phyloP scores from a whole-genome alignment of 2,888 invertebrate species.

The Agrochola lota region DNA sequence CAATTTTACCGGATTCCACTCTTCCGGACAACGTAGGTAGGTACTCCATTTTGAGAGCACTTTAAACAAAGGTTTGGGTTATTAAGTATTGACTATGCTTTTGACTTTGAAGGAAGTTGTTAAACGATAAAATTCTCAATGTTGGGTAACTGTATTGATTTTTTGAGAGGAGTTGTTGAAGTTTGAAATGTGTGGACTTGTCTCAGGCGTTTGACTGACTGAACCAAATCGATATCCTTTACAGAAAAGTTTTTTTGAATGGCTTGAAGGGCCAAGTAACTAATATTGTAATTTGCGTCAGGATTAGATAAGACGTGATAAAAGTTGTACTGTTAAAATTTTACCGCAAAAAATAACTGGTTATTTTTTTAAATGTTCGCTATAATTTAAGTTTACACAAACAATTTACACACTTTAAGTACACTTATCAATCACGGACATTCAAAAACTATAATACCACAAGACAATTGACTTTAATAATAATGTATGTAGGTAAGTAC shows the following conservation, averaged over 20 bases:
- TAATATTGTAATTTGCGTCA: not conserved
- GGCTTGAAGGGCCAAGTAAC: not conserved
- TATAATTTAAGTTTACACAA: not conserved
- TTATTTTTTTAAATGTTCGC: not conserved
- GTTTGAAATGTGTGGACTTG: constrained; percentile 5
- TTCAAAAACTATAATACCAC: constrained; percentile 14
- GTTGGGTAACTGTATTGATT: constrained; percentile 27
- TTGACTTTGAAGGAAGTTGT: constrained; percentile 60
- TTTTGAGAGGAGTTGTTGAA: not conserved
- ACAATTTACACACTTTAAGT: constrained; percentile 7
- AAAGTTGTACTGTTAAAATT: not conserved
- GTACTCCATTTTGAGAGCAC: constrained; percentile 65
- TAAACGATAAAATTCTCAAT: constrained; percentile 51
- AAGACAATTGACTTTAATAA: constrained; percentile 20
- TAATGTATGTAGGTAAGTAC: constrained; percentile 8
- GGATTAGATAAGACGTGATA: not conserved
- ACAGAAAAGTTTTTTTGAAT: not conserved
- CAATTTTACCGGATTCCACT: constrained; percentile 70
- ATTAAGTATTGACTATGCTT: constrained; percentile 60
- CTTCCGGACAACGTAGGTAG: constrained; percentile 67
- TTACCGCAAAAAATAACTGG: not conserved
- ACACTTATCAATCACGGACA: constrained; percentile 20
- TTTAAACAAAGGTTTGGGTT: constrained; percentile 61
- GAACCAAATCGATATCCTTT: not conserved
- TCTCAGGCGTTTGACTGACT: constrained; percentile 26